These are phyloP conservation scores for Notothenia coriiceps DNA, from an alignment of 2,113 vertebrate genomes.

Conservation along the genomic window DNA sequence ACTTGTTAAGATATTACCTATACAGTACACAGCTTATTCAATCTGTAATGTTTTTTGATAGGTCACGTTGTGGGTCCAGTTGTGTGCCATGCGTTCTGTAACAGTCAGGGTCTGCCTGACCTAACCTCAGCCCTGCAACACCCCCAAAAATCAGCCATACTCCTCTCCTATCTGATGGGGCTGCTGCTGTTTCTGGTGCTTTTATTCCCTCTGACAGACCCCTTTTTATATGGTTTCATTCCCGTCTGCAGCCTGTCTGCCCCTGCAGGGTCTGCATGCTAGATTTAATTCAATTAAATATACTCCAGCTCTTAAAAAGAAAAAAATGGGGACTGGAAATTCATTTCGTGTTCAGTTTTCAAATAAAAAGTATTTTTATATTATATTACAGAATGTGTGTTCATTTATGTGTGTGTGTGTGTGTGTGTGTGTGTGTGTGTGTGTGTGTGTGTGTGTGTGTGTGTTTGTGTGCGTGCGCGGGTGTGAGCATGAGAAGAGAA, in stretches of 20 bases:
- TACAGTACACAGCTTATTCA: not conserved
- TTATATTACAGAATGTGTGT: not conserved
- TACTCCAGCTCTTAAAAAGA: not conserved
- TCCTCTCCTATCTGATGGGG: conserved; percentile 49
- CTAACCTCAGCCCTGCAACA: conserved; percentile 78
- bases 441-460: not conserved
- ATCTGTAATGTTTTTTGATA: conserved; percentile 43
- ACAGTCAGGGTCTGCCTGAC: conserved; percentile 86
- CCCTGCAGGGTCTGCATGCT: conserved; percentile 63
- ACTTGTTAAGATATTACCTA: not conserved
- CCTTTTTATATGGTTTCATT: conserved; percentile 81
- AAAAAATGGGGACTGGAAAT: not conserved
- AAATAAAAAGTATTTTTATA: conserved; percentile 18
- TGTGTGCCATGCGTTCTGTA: conserved; percentile 88
- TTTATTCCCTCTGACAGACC: conserved; percentile 84
- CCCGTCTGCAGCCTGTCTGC: conserved; percentile 78
- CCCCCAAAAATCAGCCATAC: conserved; percentile 27
- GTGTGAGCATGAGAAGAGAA: conserved; percentile 23
- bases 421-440: conserved; percentile 9
- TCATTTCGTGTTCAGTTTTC: conserved; percentile 21
- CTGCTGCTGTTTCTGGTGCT: conserved; percentile 56
- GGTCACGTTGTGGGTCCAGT: conserved; percentile 86
- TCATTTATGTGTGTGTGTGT: not conserved
- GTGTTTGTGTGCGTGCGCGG: not conserved
- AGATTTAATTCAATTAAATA: conserved; percentile 30